Base-by-base conservation (phyloP, 1,140 invertebrate species). In the Achatina immaculata region DNA sequence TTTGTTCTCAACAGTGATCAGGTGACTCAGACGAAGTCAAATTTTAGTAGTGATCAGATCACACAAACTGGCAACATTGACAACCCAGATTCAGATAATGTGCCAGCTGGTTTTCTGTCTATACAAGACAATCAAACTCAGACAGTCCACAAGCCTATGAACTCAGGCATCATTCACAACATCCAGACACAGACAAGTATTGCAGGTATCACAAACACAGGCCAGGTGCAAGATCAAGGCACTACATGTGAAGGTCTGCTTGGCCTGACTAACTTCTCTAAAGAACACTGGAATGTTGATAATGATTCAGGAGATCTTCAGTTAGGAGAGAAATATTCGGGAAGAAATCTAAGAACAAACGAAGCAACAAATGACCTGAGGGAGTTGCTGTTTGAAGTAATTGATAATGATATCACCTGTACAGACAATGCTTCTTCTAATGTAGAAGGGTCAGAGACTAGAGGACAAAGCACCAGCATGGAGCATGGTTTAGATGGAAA, bases 61-160 rank as follows among this genome's bases (percentile, higher is more conserved):
- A 72, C 69, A 43, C 69, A 72, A 72, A 72, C 69, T 43, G 40
- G 40, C 40, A 72, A n/a, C 69, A 72, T 72, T 9, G 43, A 48
- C 42, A 14, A 21, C 1, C 24, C 21, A 9, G 11, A 65, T 28
- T 42, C 21, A 42, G 19, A 40, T 69, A 43, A 19, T 42, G 21
- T 34, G 31, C 6, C 38, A 71, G 16, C 51, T 48, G 4, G n/a
- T 36, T 21, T 42, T 51, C 14, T 31, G 1, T 43, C 72, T 19
- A 48, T 55, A 28, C 43, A 74, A 51, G 72, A 74, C 43, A 51
- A 36, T n/a, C 72, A 74, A 21, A 74, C 72, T 31, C 72, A 74
- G 21, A 74, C 72, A 24, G 43, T 24, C 31, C 43, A 31, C 24
- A n/a, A 74, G 4, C n/a, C 31, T 36, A 51, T 43, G 36, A 34